Evolutionary conservation across 2,797 vertebrate species (phyloP), one percentile per base, ranked within the genome.

Genomic region (Artibeus jamaicensis): DNA sequence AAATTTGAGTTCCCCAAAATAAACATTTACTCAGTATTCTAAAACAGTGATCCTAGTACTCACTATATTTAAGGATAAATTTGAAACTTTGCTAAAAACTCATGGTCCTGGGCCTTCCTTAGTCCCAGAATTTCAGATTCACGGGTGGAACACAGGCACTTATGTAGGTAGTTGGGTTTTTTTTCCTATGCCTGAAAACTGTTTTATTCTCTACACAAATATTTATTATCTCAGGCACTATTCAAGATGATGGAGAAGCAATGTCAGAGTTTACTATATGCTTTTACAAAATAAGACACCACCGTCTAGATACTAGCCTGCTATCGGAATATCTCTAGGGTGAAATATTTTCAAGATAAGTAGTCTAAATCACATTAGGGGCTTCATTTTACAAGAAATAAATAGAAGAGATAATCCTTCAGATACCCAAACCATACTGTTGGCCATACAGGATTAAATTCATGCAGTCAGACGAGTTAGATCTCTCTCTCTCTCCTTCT

Each of bases 311-410:
- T 83, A 37, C 9, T 68, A 82, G 48, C 83, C 19, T 76, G 89
- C 76, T 39, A 29, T 37, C 53, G 91, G 26, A 81, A 57, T 86
- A 59, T n/a, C 39, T 74, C 57, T 77, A 32, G n/a, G 5, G 16
- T 46, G 81, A 96, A 82, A 73, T 39, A 37, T 92, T 93, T 82
- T 83, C 22, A 90, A 59, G 6, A 57, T 62, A 2, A 53, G n/a
- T 68, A 83, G 67, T 78, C n/a, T 84, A 67, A 92, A 78, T 65
- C 24, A 77, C 9, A 84, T 37, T 48, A 32, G 4, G 4, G 29
- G 16, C 48, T 79, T 68, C 55, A 90, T 65, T 93, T 95, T 62
- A 59, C 16, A 77, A 59, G 48, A 96, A 90, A 81, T 88, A 62
- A 84, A 71, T 62, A 59, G 46, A 90, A 92, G 9, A 12, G 11